Conservation (phyloP, 2,888 invertebrate genomes). For the Gisinianus flammeolus region DNA sequence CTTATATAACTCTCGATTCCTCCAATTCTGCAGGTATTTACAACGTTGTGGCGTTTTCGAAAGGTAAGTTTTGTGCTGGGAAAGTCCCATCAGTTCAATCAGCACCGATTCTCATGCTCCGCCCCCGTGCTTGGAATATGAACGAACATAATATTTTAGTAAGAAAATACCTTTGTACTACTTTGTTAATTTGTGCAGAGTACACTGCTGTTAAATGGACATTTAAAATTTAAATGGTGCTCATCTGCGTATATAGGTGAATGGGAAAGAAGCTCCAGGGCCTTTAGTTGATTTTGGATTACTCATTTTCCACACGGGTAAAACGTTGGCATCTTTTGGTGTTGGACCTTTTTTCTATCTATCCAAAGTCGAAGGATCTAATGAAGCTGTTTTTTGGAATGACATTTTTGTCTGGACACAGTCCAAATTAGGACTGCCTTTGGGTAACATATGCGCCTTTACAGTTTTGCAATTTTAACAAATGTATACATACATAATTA, state of each 20-base stretch:
- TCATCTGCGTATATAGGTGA: conserved; percentile 61
- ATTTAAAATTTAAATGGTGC: background rate
- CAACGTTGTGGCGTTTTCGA: conserved; percentile 62
- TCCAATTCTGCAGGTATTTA: conserved; percentile 59
- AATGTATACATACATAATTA: too few relatives aligned
- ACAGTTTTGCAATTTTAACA: too few relatives aligned
- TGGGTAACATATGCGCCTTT: conserved; percentile 54
- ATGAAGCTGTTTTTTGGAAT: conserved; percentile 73
- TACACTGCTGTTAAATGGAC: too few relatives aligned
- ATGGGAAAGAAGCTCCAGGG: conserved; percentile 70
- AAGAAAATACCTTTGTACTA: too few relatives aligned
- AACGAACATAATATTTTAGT: conserved; percentile 71
- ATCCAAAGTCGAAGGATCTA: conserved; percentile 72
- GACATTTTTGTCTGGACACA: conserved; percentile 72
- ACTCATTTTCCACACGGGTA: conserved; percentile 71
- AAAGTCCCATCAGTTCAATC: conserved; percentile 66
- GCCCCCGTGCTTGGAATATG: conserved; percentile 78
- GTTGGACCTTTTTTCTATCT: conserved; percentile 75
- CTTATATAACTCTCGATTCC: background rate
- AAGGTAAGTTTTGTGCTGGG: conserved; percentile 48
- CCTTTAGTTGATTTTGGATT: conserved; percentile 74
- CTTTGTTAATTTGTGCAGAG: background rate
- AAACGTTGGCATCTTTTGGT: conserved; percentile 65
- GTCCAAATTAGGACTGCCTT: conserved; percentile 66
- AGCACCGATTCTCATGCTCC: conserved; percentile 65